Conservation (phyloP, 1,140 invertebrate genomes). For the Drusus annulatus region DNA sequence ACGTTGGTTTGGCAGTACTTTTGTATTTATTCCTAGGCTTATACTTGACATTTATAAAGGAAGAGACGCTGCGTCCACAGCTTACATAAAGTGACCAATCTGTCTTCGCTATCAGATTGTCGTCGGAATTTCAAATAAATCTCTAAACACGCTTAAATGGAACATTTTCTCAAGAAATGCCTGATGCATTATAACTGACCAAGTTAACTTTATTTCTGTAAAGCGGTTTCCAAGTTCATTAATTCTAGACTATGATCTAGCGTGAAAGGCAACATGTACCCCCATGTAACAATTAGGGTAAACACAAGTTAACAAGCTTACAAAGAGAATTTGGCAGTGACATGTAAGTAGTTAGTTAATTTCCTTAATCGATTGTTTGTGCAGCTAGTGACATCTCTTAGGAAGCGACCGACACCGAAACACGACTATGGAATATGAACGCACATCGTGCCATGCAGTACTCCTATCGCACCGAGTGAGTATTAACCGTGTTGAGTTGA, state of each 20-base stretch:
- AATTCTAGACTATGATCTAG: conserved; percentile 41
- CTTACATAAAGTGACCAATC: neutral
- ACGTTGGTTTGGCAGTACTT: conserved; percentile 43
- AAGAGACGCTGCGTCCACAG: no score
- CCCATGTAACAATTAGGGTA: conserved; percentile 23
- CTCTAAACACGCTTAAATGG: neutral
- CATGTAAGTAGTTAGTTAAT: conserved; percentile 49
- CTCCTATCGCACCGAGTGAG: conserved; percentile 5
- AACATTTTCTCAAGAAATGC: neutral
- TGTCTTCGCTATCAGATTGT: neutral
- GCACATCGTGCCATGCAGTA: conserved; percentile 50
- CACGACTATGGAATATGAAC: conserved; percentile 6
- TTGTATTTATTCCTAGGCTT: no score
- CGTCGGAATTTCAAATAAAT: conserved; percentile 9
- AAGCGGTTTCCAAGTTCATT: conserved; percentile 12
- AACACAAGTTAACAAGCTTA: conserved; percentile 56
- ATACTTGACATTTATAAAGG: no score
- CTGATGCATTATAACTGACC: neutral
- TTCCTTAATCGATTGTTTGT: conserved; percentile 52
- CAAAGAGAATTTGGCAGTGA: conserved; percentile 58
- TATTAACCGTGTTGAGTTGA: conserved; percentile 38
- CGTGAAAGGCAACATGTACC: conserved; percentile 34
- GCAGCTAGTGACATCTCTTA: conserved; percentile 45
- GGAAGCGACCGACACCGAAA: conserved; percentile 40
- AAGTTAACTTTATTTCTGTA: conserved; percentile 38